Conservation (phyloP, 2,888 invertebrate genomes). For the Lordiphosa fenestrarum region DNA sequence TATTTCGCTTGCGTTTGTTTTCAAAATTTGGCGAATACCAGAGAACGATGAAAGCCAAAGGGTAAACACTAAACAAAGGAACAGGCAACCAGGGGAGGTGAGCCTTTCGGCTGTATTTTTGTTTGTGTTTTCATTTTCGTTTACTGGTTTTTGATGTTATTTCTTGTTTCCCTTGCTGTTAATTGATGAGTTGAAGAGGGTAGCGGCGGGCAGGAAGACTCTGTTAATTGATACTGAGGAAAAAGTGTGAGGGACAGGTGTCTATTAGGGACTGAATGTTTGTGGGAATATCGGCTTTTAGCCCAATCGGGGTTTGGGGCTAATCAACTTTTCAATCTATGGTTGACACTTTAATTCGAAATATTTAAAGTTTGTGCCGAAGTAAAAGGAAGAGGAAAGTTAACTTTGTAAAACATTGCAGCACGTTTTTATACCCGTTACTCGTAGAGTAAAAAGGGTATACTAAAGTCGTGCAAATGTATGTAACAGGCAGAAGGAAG, state of each 20-base stretch:
- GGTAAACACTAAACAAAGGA: slow-evolving; percentile 63
- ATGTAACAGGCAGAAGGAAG: too few species aligned
- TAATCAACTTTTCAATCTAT: background rate
- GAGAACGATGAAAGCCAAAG: slow-evolving; percentile 58
- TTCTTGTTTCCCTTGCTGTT: slow-evolving; percentile 26
- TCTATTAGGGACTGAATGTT: slow-evolving; percentile 20
- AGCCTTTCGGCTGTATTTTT: slow-evolving; percentile 11
- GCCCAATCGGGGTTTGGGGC: background rate
- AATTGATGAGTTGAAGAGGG: slow-evolving; percentile 71
- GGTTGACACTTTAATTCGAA: background rate
- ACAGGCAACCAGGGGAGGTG: slow-evolving; percentile 27
- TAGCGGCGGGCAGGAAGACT: slow-evolving; percentile 21
- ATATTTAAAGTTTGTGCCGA: too few species aligned
- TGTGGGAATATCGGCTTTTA: slow-evolving; percentile 4
- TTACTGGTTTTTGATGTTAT: slow-evolving; percentile 37
- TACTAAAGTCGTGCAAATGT: too few species aligned
- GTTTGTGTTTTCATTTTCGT: slow-evolving; percentile 44
- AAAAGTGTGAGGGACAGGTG: slow-evolving; percentile 27
- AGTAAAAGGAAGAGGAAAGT: too few species aligned
- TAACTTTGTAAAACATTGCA: too few species aligned
- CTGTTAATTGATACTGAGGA: slow-evolving; percentile 39
- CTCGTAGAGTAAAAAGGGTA: too few species aligned
- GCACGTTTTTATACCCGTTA: too few species aligned
- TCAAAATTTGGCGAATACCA: slow-evolving; percentile 58
- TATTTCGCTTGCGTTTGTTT: slow-evolving; percentile 64